phyloP scores from a whole-genome alignment of 1,140 invertebrate genomes.

The Drosophila ercepeae region DNA sequence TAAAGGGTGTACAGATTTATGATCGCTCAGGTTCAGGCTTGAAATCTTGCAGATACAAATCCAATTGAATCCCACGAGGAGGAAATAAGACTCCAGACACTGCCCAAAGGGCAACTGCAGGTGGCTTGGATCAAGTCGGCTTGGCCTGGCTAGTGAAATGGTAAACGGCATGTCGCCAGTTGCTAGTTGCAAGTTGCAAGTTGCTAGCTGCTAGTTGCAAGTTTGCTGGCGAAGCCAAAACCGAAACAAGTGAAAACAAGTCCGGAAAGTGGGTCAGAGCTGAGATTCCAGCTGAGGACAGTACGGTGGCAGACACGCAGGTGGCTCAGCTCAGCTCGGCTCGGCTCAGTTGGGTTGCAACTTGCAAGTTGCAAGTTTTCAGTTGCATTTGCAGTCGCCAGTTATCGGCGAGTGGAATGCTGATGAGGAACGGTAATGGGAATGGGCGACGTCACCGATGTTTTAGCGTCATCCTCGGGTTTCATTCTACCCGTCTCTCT shows the following conservation, averaged over 20 bases:
- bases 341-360: constrained; percentile 28
- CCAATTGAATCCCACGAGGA: constrained; percentile 1
- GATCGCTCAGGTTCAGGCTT: constrained; percentile 7
- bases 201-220: constrained; percentile 19
- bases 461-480: constrained; percentile 46
- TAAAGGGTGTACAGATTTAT: constrained; percentile 43
- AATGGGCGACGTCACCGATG: constrained; percentile 33
- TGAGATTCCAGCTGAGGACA: constrained; percentile 52
- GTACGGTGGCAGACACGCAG: constrained; percentile 62
- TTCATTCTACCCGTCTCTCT: constrained; percentile 18
- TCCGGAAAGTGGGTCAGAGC: constrained; percentile 72
- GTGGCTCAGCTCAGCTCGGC: constrained; percentile 55
- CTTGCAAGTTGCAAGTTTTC: constrained; percentile 5
- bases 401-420: constrained; percentile 52
- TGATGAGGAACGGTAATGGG: constrained; percentile 41
- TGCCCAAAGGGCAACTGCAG: constrained; percentile 61
- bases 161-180: constrained; percentile 22
- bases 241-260: constrained; percentile 81
- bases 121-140: constrained; percentile 27
- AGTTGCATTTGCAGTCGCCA: constrained; percentile 25
- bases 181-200: constrained; percentile 31
- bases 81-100: constrained; percentile 46
- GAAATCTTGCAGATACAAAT: neutral
- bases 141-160: constrained; percentile 36
- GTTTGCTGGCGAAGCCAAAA: constrained; percentile 57